Base-by-base conservation (phyloP, 1,140 invertebrate genomes). In the Pseudomyrmex flavicornis region DNA sequence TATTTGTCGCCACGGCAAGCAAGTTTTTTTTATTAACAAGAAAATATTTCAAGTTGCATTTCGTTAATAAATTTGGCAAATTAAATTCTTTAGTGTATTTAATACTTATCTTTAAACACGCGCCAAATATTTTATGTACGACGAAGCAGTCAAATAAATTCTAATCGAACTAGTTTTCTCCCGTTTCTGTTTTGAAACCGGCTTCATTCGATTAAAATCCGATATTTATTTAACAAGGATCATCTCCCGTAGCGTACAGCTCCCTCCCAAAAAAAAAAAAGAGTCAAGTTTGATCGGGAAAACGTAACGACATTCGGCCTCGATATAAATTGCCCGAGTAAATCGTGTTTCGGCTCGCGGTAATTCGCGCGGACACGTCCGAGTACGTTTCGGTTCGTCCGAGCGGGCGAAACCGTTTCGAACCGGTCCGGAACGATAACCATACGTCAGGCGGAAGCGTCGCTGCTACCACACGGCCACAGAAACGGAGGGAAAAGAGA, bases 311-410 rank as follows among this genome's bases (percentile, higher is more conserved):
- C 63, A 72, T 83, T 73, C 66, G 72, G 35, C 76, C 59, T 62
- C 52, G 80, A 75, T 52, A 63, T 75, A 89, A 86, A 89, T 89
- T 79, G 82, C 74, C 54, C 76, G 76, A 73, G 82, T 89, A 89
- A 85, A 89, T 77, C 82, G 79, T 73, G 82, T 89, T 84, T 83
- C 82, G 85, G 48, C 77, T 75, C 72, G 72, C 65, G 79, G 82
- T 85, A 85, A 89, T 85, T 89, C 85, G 84, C 88, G 70, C 62
- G 76, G 85, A 89, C 88, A 87, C 83, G 72, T 85, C 56, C 72
- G 75, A 52, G 72, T 87, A 89, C 82, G 84, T 89, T 89, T 44
- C 66, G 84, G 61, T 72, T 66, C 69, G 59, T 72, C 61, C 76
- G 46, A 44, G 35, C 75, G 77, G 84, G 85, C 73, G 85, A 86